Base-by-base conservation (phyloP, 2,113 vertebrate genomes). In the Antidorcas marsupialis region DNA sequence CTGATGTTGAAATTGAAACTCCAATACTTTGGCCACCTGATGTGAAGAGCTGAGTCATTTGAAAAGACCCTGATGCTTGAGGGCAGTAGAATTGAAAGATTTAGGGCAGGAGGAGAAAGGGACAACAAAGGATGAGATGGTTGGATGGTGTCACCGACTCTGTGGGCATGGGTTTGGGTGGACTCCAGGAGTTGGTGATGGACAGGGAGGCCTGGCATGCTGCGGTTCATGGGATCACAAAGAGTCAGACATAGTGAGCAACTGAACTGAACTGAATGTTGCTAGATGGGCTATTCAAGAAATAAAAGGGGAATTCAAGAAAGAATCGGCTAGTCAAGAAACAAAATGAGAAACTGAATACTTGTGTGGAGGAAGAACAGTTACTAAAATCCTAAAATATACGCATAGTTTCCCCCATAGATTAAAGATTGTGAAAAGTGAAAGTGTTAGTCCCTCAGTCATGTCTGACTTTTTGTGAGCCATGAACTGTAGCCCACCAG, bases 71-170 rank as follows among this genome's bases (percentile, higher is more conserved):
- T 14, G 27, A 60, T 60, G 27, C 27, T 30, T 30, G 27, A 60
- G 59, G 12, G 59, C 12, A 60, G 27, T 12, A 60, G 12, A 12
- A 60, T 6, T 60, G 59, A 30, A 60, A 60, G 59, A 60, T 30
- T 60, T 28, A 14, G 59, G 27, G 59, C 27, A 60, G 59, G 27
- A 60, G 12, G 5, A 60, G 12, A 60, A 60, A 28, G 59, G 27
- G 27, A 60, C 12, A 14, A 60, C 59, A 30, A 5, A 60, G 59
- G 27, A 60, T 60, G 27, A 60, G 59, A 60, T 60, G 27, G 59
- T 30, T 60, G 27, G 12, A 14, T 30, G 27, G 27, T 2, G 0
- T 60, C 59, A 60, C 27, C 2, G 1, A 30, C 27, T 60, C 0
- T 12, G 30, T 6, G 59, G 59, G 30, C 27, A 28, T 28, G 27